Conservation (phyloP, 2,888 invertebrate genomes). For the Caenorhabditis imperialis region DNA sequence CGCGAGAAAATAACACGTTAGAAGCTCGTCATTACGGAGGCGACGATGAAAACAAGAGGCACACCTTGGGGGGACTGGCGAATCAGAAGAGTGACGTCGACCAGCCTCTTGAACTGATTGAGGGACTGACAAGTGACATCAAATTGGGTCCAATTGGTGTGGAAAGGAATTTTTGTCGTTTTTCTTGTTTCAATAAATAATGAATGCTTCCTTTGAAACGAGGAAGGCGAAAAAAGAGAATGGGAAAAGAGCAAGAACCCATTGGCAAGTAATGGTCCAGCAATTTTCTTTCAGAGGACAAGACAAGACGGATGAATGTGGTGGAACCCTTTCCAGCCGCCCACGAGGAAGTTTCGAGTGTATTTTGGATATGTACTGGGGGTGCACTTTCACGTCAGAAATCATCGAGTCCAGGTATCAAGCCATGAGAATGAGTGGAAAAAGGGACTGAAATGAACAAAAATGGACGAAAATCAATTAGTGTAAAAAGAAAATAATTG, state of each 20-base stretch:
- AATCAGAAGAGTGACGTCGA: conserved; percentile 1
- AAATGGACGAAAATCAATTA: too few relatives aligned
- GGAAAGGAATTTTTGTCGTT: too few relatives aligned
- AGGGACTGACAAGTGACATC: neutral
- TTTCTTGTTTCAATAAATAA: conserved; percentile 50
- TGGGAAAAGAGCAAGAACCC: conserved; percentile 33
- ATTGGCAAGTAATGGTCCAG: conserved; percentile 46
- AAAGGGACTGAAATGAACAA: too few relatives aligned
- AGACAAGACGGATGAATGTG: conserved; percentile 38
- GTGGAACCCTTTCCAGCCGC: too few relatives aligned
- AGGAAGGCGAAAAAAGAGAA: conserved; percentile 15
- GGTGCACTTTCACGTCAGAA: too few relatives aligned
- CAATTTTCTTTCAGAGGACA: conserved; percentile 40
- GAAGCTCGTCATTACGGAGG: neutral
- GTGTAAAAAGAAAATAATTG: too few relatives aligned
- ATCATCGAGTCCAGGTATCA: too few relatives aligned
- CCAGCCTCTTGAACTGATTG: conserved; percentile 6
- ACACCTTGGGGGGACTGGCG: neutral
- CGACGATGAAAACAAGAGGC: neutral
- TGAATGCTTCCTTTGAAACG: too few relatives aligned
- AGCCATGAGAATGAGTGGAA: too few relatives aligned
- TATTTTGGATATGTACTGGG: too few relatives aligned
- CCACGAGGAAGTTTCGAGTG: too few relatives aligned
- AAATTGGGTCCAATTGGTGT: conserved; percentile 20
- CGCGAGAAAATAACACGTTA: neutral